Evolutionary conservation across 2,113 vertebrate genomes (phyloP), one percentile per base, ranked within the genome.

Genomic region (Antigone vipio): DNA sequence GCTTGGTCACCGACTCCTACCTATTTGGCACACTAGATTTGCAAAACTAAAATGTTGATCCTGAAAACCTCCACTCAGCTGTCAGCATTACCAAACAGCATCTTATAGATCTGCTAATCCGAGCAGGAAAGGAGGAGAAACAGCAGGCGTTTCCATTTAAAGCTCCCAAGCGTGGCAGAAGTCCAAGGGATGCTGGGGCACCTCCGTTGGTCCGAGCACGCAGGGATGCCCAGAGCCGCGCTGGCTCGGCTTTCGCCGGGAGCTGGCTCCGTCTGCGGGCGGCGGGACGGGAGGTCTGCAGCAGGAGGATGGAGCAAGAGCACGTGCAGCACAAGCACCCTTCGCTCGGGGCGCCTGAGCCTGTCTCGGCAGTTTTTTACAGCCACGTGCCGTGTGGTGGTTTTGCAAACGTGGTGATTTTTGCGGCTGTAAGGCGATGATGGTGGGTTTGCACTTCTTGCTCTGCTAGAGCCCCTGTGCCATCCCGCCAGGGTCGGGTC

Each of bases 121-220:
- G 3, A 69, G 20, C 15, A 18, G 88, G 20, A n/a, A 30, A 19
- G 34, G 72, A 22, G 56, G 45, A 23, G 32, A 15, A 55, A 14
- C 23, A 24, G 12, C 18, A 4, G 26, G 29, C 42, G 1, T 9
- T 44, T 23, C 38, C 66, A 24, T 24, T 7, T 6, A 27, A 16
- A 49, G 72, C n/a, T 24, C 30, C 47, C 24, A 24, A 26, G 47
- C 0, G 23, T 6, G n/a, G 72, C 40, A 21, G n/a, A 16, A 34
- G 19, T 10, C 53, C 34, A 2, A 18, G 60, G 40, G 38, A 17
- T 11, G 38, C 55, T 24, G 49, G 40, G 45, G 29, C 23, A 18
- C 20, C 45, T 2, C 53, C 0, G 2, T 5, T 1, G 20, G 29
- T 1, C n/a, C 3, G 4, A 19, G 53, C 29, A 9, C 0, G 2